phyloP scores from a whole-genome alignment of 2,888 invertebrate species.

The Limulus polyphemus region DNA sequence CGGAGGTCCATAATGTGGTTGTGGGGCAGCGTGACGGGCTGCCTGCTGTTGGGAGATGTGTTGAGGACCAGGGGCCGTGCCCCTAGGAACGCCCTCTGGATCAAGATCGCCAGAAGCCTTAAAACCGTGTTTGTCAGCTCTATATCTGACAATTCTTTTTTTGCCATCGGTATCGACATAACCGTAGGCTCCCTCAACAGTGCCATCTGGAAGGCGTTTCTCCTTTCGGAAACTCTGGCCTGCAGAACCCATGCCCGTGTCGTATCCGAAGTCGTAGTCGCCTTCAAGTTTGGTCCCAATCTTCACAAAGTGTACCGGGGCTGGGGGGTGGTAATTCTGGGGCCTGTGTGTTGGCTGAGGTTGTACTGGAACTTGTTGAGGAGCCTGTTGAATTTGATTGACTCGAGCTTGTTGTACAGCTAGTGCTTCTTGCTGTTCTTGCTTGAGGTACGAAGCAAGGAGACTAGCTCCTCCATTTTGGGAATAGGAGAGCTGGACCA shows the following conservation, averaged over 20 bases:
- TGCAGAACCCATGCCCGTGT: conserved; percentile 15
- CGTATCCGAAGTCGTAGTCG: conserved; percentile 25
- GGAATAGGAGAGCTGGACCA: too few species aligned
- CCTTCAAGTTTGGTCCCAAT: conserved; percentile 20
- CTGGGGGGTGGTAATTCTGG: conserved; percentile 23
- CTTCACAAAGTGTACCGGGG: conserved; percentile 24
- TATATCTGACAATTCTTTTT: conserved; percentile 24
- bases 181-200: conserved; percentile 22
- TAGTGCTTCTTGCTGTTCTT: too few species aligned
- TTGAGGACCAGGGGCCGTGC: conserved; percentile 11
- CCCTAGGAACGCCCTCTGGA: conserved; percentile 14
- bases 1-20: conserved; percentile 2
- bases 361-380: too few species aligned
- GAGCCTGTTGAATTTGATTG: too few species aligned
- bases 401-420: too few species aligned
- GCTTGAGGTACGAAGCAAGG: too few species aligned
- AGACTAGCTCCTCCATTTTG: too few species aligned
- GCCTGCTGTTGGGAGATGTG: conserved; percentile 9
- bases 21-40: background rate
- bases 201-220: conserved; percentile 22
- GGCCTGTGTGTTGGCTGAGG: conserved; percentile 3
- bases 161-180: conserved; percentile 19
- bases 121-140: conserved; percentile 27
- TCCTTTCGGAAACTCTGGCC: conserved; percentile 25
- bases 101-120: conserved; percentile 22